phyloP scores from a whole-genome alignment of 2,797 vertebrate genomes.

The Labeo calbasu region DNA sequence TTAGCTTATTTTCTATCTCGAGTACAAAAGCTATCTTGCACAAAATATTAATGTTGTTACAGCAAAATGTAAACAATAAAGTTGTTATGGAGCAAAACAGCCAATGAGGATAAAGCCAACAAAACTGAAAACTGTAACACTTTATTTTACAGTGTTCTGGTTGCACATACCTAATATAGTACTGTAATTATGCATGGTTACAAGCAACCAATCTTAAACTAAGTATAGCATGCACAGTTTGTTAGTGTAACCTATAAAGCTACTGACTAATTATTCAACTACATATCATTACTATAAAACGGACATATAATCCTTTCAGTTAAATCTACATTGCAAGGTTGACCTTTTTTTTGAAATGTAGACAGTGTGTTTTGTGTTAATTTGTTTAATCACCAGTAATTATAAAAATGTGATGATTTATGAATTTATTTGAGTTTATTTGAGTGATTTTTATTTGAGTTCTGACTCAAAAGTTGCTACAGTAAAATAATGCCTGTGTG shows the following conservation, averaged over 20 bases:
- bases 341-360: neutral
- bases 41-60: neutral
- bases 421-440: neutral
- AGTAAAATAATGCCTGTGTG: neutral
- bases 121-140: neutral
- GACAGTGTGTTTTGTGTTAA: neutral
- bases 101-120: no score
- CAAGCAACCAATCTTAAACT: neutral
- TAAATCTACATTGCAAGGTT: neutral
- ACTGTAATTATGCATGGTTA: neutral
- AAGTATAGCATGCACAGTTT: neutral
- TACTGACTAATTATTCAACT: neutral
- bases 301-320: neutral
- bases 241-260: neutral
- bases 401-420: neutral
- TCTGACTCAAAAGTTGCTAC: neutral
- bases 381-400: neutral
- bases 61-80: neutral
- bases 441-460: neutral
- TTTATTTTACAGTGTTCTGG: neutral
- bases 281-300: neutral
- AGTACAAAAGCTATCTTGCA: neutral
- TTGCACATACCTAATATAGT: neutral
- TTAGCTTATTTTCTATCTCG: no score
- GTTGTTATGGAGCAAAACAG: neutral